Conservation (phyloP, 2,888 invertebrate genomes). For the Ectemnius continuus region DNA sequence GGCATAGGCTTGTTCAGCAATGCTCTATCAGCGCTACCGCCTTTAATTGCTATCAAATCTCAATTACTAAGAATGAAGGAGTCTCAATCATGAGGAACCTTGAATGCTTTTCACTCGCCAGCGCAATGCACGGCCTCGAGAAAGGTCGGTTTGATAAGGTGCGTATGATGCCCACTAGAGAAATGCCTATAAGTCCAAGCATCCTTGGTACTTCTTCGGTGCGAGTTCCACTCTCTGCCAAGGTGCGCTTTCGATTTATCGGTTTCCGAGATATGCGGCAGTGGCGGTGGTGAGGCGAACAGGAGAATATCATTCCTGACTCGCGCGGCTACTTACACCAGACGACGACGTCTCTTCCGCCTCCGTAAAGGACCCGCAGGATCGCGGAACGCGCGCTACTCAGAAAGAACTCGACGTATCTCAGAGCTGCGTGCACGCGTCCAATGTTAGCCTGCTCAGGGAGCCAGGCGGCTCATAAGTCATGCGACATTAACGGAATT, state of each 20-base stretch:
- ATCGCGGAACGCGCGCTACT: constrained; percentile 22
- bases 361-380: constrained; percentile 56
- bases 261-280: constrained; percentile 61
- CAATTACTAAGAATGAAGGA: constrained; percentile 67
- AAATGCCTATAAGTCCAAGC: too few relatives aligned
- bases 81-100: background rate
- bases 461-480: constrained; percentile 61
- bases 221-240: constrained; percentile 13
- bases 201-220: too few relatives aligned
- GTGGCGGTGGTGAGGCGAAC: constrained; percentile 36
- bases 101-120: too few relatives aligned
- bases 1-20: constrained; percentile 38
- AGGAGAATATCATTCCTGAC: constrained; percentile 58
- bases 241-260: constrained; percentile 68
- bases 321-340: constrained; percentile 46
- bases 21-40: constrained; percentile 48
- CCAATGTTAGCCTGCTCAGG: constrained; percentile 15
- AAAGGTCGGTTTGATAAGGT: constrained; percentile 39
- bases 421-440: constrained; percentile 24
- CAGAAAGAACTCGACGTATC: too few relatives aligned
- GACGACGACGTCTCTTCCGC: constrained; percentile 59
- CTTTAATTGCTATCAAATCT: constrained; percentile 71
- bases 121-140: background rate
- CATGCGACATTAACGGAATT: constrained; percentile 72
- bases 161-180: constrained; percentile 40